A percentile compares a stretch with the other conserved stretches of the same genome.
Conservation (phyloP, 2,888 invertebrate genomes). For the Tethea ocularis region DNA sequence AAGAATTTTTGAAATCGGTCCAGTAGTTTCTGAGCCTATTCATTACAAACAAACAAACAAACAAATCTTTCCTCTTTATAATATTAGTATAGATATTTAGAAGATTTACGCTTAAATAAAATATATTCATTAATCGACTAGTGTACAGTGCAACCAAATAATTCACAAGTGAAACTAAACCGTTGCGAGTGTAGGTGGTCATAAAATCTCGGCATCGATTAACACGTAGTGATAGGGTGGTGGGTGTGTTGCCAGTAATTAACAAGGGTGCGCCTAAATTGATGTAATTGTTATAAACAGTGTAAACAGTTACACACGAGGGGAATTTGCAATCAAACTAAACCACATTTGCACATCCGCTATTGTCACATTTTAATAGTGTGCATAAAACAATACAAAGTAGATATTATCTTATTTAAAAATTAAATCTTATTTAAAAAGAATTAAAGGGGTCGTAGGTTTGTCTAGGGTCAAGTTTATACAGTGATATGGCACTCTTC, state of each 20-base stretch:
- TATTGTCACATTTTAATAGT: not conserved
- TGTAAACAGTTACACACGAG: slow-evolving; percentile 34
- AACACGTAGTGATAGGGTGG: slow-evolving; percentile 21
- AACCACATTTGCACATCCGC: slow-evolving; percentile 10
- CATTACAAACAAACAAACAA: no score
- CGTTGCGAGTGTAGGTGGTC: not conserved
- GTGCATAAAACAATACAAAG: no score
- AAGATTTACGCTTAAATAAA: no score
- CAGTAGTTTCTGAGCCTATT: no score
- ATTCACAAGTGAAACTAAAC: not conserved
- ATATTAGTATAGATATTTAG: no score
- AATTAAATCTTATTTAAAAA: no score
- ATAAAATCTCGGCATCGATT: slow-evolving; percentile 5
- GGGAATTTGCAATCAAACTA: slow-evolving; percentile 20
- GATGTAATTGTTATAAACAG: slow-evolving; percentile 56
- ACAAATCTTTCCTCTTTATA: no score
- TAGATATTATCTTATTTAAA: no score
- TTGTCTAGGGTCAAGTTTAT: no score
- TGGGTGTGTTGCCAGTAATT: slow-evolving; percentile 60
- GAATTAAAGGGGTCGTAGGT: no score
- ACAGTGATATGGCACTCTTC: no score
- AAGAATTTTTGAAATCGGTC: no score
- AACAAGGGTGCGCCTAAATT: slow-evolving; percentile 67
- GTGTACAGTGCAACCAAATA: not conserved
- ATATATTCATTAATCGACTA: not conserved